Evolutionary conservation across 1,140 invertebrate genomes (phyloP).

Genomic region (Nasonia giraulti): DNA sequence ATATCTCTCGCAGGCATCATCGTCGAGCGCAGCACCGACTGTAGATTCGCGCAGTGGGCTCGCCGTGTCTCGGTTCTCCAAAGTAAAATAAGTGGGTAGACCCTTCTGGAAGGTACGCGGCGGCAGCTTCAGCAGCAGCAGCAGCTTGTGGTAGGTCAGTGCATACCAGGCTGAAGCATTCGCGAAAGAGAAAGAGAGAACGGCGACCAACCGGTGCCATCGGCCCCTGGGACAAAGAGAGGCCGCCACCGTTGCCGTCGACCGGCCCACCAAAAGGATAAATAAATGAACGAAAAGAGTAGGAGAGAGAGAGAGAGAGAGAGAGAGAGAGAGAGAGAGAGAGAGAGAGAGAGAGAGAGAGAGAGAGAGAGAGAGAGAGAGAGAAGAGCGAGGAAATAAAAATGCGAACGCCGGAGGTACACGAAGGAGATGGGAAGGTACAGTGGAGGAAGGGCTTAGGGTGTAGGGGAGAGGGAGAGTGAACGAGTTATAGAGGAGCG

Average conservation of each 20-base stretch:
- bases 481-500: background rate
- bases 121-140: constrained; percentile 58
- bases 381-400: constrained; percentile 22
- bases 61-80: constrained; percentile 56
- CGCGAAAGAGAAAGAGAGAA: constrained; percentile 53
- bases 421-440: constrained; percentile 46
- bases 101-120: constrained; percentile 56
- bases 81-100: constrained; percentile 59
- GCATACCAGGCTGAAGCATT: constrained; percentile 61
- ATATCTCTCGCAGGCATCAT: background rate
- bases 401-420: background rate
- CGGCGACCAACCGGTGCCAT: constrained; percentile 45
- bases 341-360: constrained; percentile 30
- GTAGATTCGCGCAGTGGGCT: background rate
- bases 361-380: constrained; percentile 30
- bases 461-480: background rate
- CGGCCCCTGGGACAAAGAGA: constrained; percentile 69
- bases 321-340: constrained; percentile 28
- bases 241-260: constrained; percentile 54
- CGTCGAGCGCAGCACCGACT: background rate
- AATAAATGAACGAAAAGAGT: constrained; percentile 64
- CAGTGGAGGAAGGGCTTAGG: constrained; percentile 10
- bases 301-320: constrained; percentile 27
- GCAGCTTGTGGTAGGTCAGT: constrained; percentile 64
- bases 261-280: constrained; percentile 68